These are phyloP conservation scores for Priocnemis perturbator DNA, from an alignment of 2,888 invertebrate genomes.

Conservation along the genomic window DNA sequence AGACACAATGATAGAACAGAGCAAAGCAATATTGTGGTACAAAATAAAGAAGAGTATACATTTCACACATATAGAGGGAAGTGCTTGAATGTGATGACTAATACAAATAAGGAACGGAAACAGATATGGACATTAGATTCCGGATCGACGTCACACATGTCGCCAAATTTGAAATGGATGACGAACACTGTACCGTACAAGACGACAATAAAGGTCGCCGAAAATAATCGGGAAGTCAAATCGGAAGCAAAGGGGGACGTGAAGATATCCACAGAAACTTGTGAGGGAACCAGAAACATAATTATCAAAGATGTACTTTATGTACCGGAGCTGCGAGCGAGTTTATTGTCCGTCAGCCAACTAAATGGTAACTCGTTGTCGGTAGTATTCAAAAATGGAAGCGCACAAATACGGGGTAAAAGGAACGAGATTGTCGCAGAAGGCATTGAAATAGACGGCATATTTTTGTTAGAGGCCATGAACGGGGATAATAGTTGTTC, in stretches of 20 bases:
- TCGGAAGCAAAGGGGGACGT: neutral
- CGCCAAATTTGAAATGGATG: no score
- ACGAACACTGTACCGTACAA: neutral
- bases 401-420: neutral
- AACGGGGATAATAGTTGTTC: no score
- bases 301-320: conserved; percentile 5
- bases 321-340: no score
- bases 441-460: neutral
- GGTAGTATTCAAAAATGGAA: conserved; percentile 4
- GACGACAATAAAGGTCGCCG: conserved; percentile 3
- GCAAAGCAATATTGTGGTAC: no score
- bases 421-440: neutral
- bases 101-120: no score
- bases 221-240: neutral
- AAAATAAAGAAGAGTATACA: no score
- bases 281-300: neutral
- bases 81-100: no score
- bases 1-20: no score
- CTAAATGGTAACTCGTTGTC: neutral
- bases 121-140: no score
- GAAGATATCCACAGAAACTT: neutral
- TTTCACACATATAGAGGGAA: no score
- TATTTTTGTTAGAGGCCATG: neutral
- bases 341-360: conserved; percentile 10
- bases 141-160: no score